phyloP scores from a whole-genome alignment of 2,888 invertebrate species.

The Plebejus argus region DNA sequence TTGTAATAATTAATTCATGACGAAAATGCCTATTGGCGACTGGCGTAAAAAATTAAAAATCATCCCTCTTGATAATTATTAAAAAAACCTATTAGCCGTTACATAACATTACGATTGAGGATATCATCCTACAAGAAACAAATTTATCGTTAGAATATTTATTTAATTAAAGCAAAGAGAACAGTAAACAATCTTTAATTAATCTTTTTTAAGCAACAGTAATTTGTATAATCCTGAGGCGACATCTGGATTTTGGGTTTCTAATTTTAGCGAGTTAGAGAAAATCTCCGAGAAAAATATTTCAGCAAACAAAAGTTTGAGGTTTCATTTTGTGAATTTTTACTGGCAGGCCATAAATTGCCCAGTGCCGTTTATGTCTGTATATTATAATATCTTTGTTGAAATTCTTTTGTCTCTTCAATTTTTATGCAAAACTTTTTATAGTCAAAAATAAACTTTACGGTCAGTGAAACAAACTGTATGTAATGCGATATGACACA shows the following conservation, averaged over 20 bases:
- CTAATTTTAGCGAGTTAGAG: neutral
- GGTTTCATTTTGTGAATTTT: conserved; percentile 15
- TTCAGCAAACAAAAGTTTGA: conserved; percentile 5
- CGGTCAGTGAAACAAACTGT: neutral
- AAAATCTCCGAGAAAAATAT: neutral
- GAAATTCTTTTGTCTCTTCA: neutral
- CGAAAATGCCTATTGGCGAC: neutral
- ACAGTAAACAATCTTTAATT: neutral
- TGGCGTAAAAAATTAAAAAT: neutral
- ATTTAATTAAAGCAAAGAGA: neutral
- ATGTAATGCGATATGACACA: neutral
- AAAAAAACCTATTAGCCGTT: neutral
- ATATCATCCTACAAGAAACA: neutral
- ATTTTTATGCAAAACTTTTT: neutral
- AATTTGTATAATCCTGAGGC: neutral
- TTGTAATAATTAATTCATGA: neutral
- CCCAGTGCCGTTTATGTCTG: neutral
- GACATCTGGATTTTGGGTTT: neutral
- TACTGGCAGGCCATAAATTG: neutral
- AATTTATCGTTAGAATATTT: neutral
- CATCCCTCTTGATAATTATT: neutral
- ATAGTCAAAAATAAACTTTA: neutral
- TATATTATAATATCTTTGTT: neutral
- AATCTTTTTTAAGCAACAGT: conserved; percentile 1
- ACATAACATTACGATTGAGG: neutral